Percentiles rank a stretch among this genome's conserved stretches.
Conservation (phyloP, 2,888 invertebrate species). For the Machimus atricapillus region DNA sequence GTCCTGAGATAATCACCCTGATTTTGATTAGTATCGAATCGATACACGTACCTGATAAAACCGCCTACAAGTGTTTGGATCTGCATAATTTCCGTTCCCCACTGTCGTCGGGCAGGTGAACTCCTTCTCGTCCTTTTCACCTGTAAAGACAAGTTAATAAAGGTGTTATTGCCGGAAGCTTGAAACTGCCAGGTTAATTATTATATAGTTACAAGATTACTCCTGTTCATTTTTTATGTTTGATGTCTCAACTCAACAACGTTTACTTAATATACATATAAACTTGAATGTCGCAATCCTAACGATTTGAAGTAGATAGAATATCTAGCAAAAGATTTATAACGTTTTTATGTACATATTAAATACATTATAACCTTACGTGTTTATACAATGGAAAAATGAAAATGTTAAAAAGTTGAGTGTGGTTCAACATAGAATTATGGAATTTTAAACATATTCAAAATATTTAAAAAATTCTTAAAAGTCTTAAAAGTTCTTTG, state of each 20-base stretch:
- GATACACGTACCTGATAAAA: constrained; percentile 80
- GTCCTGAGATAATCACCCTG: neutral
- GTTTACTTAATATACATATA: neutral
- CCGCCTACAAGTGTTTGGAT: constrained; percentile 84
- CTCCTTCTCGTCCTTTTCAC: constrained; percentile 61
- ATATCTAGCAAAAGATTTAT: no score
- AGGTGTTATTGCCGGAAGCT: neutral
- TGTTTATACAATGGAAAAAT: no score
- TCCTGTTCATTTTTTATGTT: neutral
- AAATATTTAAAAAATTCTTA: no score
- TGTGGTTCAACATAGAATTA: no score
- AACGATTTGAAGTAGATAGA: no score
- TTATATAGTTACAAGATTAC: neutral
- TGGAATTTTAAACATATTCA: no score
- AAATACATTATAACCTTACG: no score
- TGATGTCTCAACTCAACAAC: neutral
- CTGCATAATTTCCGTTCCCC: constrained; percentile 89
- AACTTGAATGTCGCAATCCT: no score
- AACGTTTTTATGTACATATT: no score
- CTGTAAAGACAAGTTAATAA: constrained; percentile 49
- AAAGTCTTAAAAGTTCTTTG: no score
- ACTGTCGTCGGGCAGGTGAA: constrained; percentile 82
- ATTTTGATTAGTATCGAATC: constrained; percentile 27
- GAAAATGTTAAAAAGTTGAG: no score
- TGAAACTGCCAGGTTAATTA: neutral